Percentiles rank a stretch among this genome's conserved stretches.
Evolutionary conservation across 1,140 invertebrate genomes (phyloP).

Genomic region (Micrasema minimum): DNA sequence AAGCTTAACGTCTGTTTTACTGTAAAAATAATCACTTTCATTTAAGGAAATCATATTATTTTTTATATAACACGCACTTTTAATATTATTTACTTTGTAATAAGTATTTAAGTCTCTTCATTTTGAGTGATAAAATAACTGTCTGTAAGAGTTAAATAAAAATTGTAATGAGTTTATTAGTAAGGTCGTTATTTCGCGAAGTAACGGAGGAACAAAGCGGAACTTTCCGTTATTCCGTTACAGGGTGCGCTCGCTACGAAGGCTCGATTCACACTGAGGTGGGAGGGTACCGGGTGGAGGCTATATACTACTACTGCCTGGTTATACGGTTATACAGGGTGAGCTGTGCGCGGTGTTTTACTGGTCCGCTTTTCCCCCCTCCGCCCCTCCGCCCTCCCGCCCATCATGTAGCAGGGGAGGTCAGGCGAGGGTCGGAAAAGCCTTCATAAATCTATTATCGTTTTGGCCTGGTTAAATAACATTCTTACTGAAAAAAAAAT

Average conservation of each 20-base stretch:
- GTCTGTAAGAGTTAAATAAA: background rate
- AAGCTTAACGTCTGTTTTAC: no score
- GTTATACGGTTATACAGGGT: slow-evolving; percentile 25
- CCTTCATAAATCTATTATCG: no score
- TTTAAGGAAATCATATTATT: no score
- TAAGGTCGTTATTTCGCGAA: background rate
- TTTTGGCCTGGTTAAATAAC: no score
- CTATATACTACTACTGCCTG: slow-evolving; percentile 16
- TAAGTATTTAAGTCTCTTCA: background rate
- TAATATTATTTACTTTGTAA: background rate
- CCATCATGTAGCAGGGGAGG: background rate
- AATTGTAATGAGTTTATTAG: slow-evolving; percentile 2
- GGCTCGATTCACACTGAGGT: slow-evolving; percentile 27
- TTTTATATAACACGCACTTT: no score
- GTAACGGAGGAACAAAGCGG: slow-evolving; percentile 32
- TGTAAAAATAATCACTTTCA: no score
- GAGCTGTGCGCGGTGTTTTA: slow-evolving; percentile 37
- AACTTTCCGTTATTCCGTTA: background rate
- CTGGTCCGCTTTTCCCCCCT: slow-evolving; percentile 20
- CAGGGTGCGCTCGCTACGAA: slow-evolving; percentile 20
- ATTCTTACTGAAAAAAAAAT: no score
- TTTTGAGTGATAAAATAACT: background rate
- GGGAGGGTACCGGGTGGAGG: slow-evolving; percentile 16
- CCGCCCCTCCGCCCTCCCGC: background rate
- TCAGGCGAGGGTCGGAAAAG: no score